Base-by-base conservation (phyloP, 2,113 vertebrate species). In the Eonycteris spelaea region DNA sequence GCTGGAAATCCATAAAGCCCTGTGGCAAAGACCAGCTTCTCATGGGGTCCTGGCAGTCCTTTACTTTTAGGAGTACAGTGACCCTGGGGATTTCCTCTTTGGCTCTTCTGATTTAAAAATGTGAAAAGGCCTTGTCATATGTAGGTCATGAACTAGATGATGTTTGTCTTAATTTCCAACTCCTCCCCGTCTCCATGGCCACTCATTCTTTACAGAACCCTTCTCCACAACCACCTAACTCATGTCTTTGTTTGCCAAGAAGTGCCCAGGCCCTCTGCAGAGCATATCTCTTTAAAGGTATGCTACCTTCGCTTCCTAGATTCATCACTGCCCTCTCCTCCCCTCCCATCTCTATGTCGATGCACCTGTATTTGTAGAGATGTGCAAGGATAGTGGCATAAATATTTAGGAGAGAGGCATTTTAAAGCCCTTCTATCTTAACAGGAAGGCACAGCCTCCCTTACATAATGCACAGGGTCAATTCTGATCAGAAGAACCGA, bases 301-400 rank as follows among this genome's bases (percentile, higher is more conserved):
- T 21, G n/a, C 53, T 6, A 45, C 35, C 16, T 86, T 35, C 18
- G 33, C 43, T 78, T 68, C 24, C n/a, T 2, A 35, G 35, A 71
- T 30, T 26, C 19, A 4, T 13, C 48, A 15, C 18, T 61, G 18
- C 6, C 45, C 48, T 85, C 2, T 40, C 16, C 35, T 22, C 0
- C 26, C 1, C 35, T 22, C 0, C 21, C 1, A 6, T 18, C 18
- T 7, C 16, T 13, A 1, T 24, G 48, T 7, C 45, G 55, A 77
- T 86, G 22, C 2, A 21, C 15, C 55, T 71, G 33, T 33, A 55
- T 11, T 28, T 24, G 38, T 12, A 70, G 74, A 92, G 0, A 30
- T 22, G 48, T 43, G 21, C 11, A 92, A 96, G 22, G 33, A 38
- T 4, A 75, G 7, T 16, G 68, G 79, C 18, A 48, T 43, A 53